A percentile compares a stretch with the other conserved stretches of the same genome.
Conservation (phyloP, 2,113 vertebrate species). For the Rattus rattus region DNA sequence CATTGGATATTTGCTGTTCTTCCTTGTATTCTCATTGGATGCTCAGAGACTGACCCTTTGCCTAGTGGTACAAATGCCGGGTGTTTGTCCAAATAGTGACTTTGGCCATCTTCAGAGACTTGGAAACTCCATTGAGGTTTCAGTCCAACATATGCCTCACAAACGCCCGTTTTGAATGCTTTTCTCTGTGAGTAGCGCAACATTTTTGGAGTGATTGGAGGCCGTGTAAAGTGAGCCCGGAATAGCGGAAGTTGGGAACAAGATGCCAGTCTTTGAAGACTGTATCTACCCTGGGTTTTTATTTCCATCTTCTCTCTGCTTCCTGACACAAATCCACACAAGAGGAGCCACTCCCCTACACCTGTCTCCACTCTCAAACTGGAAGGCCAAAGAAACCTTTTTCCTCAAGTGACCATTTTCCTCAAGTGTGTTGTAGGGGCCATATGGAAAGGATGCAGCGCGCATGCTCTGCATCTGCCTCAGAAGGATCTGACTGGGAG, state of each 20-base stretch:
- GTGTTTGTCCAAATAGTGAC: neutral
- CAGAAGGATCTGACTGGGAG: neutral
- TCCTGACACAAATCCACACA: neutral
- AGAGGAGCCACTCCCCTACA: neutral
- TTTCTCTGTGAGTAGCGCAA: neutral
- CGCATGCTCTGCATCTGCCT: fast-evolving
- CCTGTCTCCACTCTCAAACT: neutral
- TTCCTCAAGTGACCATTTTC: neutral
- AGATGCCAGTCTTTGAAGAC: neutral
- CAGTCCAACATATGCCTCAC: neutral
- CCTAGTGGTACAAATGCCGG: fast-evolving
- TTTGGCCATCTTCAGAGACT: neutral
- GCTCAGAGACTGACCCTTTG: neutral
- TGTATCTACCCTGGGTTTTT: neutral
- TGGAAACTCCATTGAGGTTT: neutral
- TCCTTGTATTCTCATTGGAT: neutral
- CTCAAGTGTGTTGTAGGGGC: neutral
- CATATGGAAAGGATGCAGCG: neutral
- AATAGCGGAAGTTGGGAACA: no score
- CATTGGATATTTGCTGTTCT: neutral
- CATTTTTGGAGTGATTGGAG: no score
- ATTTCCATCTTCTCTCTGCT: neutral
- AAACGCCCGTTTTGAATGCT: neutral
- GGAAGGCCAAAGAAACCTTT: neutral
- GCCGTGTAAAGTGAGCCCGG: neutral